Conservation (phyloP, 2,797 vertebrate genomes). For the Bradypodion pumilum region DNA sequence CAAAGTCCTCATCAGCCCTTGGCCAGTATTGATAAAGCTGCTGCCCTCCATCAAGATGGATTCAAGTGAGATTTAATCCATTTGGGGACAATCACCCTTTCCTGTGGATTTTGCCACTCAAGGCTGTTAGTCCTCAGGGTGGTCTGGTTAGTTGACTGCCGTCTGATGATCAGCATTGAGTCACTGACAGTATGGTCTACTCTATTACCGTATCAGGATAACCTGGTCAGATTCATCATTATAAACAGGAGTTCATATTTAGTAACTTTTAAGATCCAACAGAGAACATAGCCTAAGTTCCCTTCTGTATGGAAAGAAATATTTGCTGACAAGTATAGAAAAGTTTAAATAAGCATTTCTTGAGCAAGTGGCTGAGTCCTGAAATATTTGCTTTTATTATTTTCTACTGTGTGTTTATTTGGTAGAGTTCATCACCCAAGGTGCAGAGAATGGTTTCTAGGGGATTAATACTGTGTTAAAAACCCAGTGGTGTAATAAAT, state of each 20-base stretch:
- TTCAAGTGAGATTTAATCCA: too few relatives aligned
- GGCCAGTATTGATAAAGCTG: too few relatives aligned
- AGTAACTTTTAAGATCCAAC: background rate
- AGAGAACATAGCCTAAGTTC: background rate
- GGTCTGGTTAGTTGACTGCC: too few relatives aligned
- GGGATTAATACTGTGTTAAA: conserved; percentile 12
- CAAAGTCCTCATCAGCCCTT: too few relatives aligned
- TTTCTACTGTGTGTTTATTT: conserved; percentile 27
- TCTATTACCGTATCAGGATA: too few relatives aligned
- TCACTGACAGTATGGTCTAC: too few relatives aligned
- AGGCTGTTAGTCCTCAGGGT: too few relatives aligned
- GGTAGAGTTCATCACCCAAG: conserved; percentile 29
- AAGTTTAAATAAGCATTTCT: conserved; percentile 27
- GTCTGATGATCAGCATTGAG: too few relatives aligned
- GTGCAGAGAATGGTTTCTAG: conserved; percentile 15
- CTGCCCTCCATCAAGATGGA: too few relatives aligned
- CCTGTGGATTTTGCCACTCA: too few relatives aligned
- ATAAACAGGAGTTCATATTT: background rate
- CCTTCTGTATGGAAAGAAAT: conserved; percentile 18
- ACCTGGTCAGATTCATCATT: too few relatives aligned
- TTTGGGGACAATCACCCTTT: too few relatives aligned
- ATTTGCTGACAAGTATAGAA: conserved; percentile 29
- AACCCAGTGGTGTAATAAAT: conserved; percentile 3
- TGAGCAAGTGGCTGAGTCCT: conserved; percentile 1
- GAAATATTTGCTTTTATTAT: conserved; percentile 34